phyloP scores from a whole-genome alignment of 2,888 invertebrate species.

The Netelia virgata region DNA sequence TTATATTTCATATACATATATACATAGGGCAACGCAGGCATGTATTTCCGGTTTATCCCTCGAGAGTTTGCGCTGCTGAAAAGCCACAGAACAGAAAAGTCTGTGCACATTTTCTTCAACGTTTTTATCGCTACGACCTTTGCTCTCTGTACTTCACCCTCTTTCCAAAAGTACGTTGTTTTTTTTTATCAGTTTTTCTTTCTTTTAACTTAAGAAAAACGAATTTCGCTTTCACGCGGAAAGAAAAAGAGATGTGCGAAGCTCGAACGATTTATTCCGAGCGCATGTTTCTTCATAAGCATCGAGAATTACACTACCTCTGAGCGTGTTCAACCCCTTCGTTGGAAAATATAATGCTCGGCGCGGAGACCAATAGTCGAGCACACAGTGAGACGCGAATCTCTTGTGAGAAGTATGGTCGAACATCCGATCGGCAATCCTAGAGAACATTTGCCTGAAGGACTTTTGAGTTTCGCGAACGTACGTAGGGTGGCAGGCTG shows the following conservation, averaged over 20 bases:
- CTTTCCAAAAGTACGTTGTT: not conserved
- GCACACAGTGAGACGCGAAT: constrained; percentile 4
- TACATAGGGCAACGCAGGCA: not conserved
- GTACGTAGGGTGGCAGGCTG: constrained; percentile 5
- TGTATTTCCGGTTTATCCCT: constrained; percentile 35
- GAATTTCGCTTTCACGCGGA: not conserved
- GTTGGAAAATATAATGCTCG: not conserved
- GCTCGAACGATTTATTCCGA: not conserved
- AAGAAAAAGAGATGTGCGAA: not conserved
- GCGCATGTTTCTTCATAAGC: not conserved
- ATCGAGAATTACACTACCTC: not conserved
- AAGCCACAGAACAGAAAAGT: constrained; percentile 24
- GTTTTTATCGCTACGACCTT: not conserved
- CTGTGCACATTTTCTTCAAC: constrained; percentile 23
- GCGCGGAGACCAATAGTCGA: constrained; percentile 10
- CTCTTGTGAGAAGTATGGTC: not conserved
- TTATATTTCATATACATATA: not conserved
- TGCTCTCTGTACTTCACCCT: not conserved
- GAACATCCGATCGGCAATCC: constrained; percentile 34
- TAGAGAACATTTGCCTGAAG: constrained; percentile 52
- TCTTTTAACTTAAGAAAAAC: not conserved
- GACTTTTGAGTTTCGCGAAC: constrained; percentile 54
- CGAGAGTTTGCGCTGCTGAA: constrained; percentile 18
- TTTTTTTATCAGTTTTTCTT: no score
- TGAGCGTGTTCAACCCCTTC: constrained; percentile 44